Conservation (phyloP, 2,113 vertebrate species). For the Nothoprocta pentlandii region DNA sequence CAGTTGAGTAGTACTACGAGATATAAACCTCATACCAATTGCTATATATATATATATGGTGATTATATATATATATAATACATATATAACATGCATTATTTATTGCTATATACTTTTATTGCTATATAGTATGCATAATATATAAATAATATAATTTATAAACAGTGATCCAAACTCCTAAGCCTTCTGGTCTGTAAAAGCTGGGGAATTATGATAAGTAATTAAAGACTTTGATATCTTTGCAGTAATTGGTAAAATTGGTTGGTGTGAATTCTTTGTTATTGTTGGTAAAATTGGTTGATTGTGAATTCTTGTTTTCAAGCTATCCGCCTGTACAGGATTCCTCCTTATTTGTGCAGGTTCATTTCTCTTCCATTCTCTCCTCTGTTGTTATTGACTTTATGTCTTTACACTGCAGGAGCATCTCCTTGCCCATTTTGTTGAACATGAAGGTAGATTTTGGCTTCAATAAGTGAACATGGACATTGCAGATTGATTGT, state of each 20-base stretch:
- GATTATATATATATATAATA: not conserved
- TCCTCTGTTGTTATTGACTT: not conserved
- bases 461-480: not conserved
- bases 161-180: not conserved
- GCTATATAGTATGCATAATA: no score
- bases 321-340: not conserved
- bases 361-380: not conserved
- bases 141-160: not conserved
- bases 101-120: no score
- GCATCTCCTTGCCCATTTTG: not conserved
- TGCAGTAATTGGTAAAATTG: slow-evolving; percentile 9
- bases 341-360: not conserved
- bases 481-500: not conserved
- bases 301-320: not conserved
- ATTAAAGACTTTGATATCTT: not conserved
- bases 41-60: no score
- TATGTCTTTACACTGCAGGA: not conserved
- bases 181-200: not conserved
- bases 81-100: not conserved
- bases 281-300: not conserved
- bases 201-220: not conserved
- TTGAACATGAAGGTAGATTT: not conserved
- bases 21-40: not conserved
- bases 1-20: not conserved
- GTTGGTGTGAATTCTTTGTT: not conserved